Percentiles rank a stretch among this genome's conserved stretches.
phyloP scores from a whole-genome alignment of 2,888 invertebrate species.

The Leucoma salicis region DNA sequence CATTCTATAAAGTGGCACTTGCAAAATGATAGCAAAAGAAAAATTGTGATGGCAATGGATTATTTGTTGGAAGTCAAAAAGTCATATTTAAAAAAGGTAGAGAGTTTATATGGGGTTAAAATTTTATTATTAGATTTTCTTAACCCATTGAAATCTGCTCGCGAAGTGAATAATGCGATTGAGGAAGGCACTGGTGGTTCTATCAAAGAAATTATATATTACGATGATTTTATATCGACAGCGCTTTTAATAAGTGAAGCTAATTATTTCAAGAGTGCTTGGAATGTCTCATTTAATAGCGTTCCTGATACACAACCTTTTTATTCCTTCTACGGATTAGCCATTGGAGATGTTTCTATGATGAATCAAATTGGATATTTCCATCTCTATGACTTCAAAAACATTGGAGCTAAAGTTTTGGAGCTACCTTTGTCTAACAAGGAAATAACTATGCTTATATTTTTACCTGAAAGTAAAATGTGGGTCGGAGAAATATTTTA shows the following conservation, averaged over 20 bases:
- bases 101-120: constrained; percentile 41
- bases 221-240: constrained; percentile 49
- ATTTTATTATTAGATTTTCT: constrained; percentile 48
- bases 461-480: constrained; percentile 41
- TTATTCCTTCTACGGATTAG: constrained; percentile 25
- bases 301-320: constrained; percentile 42
- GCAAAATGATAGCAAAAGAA: constrained; percentile 35
- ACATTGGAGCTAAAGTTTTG: constrained; percentile 47
- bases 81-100: constrained; percentile 38
- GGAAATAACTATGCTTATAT: constrained; percentile 52
- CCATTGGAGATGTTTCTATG: constrained; percentile 51
- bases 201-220: constrained; percentile 37
- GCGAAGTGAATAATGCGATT: constrained; percentile 42
- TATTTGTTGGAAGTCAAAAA: constrained; percentile 46
- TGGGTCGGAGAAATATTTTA: constrained; percentile 49
- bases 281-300: constrained; percentile 52
- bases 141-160: constrained; percentile 35
- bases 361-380: constrained; percentile 56
- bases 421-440: constrained; percentile 47
- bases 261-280: constrained; percentile 49
- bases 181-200: constrained; percentile 37
- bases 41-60: constrained; percentile 51
- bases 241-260: constrained; percentile 52
- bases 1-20: constrained; percentile 42
- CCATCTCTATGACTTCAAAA: constrained; percentile 41